Percentiles rank a stretch among this genome's conserved stretches.
phyloP scores from a whole-genome alignment of 2,888 invertebrate genomes.

The Melolontha melolontha region DNA sequence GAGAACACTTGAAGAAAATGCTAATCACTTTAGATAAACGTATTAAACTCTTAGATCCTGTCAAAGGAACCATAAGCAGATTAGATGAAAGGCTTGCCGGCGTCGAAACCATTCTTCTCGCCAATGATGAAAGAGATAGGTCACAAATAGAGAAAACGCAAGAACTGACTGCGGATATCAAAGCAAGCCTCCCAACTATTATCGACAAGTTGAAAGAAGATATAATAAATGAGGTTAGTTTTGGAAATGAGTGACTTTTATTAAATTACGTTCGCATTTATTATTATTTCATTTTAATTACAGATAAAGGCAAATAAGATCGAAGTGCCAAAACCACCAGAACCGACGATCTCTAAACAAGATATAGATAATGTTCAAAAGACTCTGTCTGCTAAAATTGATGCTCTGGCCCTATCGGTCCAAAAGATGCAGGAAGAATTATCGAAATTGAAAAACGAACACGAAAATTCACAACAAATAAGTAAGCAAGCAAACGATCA shows the following conservation, averaged over 20 bases:
- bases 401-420: conserved; percentile 44
- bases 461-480: conserved; percentile 63
- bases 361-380: conserved; percentile 36
- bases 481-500: conserved; percentile 65
- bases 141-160: conserved; percentile 73
- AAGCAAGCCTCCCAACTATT: conserved; percentile 66
- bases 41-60: conserved; percentile 76
- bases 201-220: conserved; percentile 65
- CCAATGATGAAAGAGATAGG: conserved; percentile 77
- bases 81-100: conserved; percentile 82
- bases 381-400: conserved; percentile 56
- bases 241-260: not conserved
- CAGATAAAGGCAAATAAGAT: conserved; percentile 39
- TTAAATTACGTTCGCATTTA: not conserved
- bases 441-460: conserved; percentile 60
- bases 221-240: conserved; percentile 58
- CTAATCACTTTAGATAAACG: conserved; percentile 79
- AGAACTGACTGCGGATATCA: conserved; percentile 69
- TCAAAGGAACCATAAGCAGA: conserved; percentile 76
- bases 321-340: conserved; percentile 38
- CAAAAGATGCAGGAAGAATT: conserved; percentile 58
- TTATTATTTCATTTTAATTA: not conserved
- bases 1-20: conserved; percentile 83
- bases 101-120: conserved; percentile 80
- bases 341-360: conserved; percentile 44